Evolutionary conservation across 2,888 invertebrate genomes (phyloP).

Genomic region (Platycnemis pennipes): DNA sequence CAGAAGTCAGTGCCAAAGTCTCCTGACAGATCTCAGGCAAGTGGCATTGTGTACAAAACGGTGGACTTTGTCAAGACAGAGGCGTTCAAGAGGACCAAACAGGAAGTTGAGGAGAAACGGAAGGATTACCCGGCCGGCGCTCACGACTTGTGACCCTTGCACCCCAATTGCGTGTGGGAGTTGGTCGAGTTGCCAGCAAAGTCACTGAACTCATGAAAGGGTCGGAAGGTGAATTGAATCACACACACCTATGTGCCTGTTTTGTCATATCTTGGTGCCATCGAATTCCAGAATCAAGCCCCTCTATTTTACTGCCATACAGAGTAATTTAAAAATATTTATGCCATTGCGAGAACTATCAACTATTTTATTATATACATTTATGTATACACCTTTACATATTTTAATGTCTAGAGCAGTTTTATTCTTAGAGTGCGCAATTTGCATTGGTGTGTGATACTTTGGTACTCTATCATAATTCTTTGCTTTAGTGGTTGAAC

Average conservation of each 20-base stretch:
- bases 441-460: slow-evolving; percentile 40
- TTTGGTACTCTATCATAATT: slow-evolving; percentile 26
- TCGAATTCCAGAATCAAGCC: slow-evolving; percentile 52
- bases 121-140: slow-evolving; percentile 78
- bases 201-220: neutral
- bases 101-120: slow-evolving; percentile 88
- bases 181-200: neutral
- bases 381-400: slow-evolving; percentile 22
- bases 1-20: slow-evolving; percentile 77
- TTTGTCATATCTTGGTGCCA: slow-evolving; percentile 53
- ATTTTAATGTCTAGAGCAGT: slow-evolving; percentile 25
- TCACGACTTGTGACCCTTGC: slow-evolving; percentile 47
- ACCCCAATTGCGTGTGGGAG: slow-evolving; percentile 31
- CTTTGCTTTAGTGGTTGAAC: slow-evolving; percentile 37
- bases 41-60: slow-evolving; percentile 89
- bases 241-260: slow-evolving; percentile 30
- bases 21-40: slow-evolving; percentile 78
- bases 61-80: slow-evolving; percentile 97
- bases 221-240: neutral
- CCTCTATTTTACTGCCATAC: slow-evolving; percentile 48
- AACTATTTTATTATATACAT: slow-evolving; percentile 53
- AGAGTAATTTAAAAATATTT: slow-evolving; percentile 42
- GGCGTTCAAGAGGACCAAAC: slow-evolving; percentile 93
- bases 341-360: neutral
- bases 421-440: slow-evolving; percentile 13